Base-by-base conservation (phyloP, 2,797 vertebrate species). In the Sebastes nivosus region DNA sequence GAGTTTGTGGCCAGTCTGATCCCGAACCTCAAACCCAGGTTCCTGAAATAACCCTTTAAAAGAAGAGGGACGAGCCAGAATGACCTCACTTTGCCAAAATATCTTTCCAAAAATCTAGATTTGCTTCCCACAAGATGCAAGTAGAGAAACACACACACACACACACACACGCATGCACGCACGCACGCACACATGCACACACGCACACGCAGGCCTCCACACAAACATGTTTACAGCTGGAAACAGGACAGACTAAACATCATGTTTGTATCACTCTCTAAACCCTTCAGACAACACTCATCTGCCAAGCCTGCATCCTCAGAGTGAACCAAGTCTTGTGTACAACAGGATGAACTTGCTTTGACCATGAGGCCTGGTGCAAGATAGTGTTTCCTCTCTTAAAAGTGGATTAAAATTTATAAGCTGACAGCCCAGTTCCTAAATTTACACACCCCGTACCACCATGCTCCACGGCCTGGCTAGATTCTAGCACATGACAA, bases 401-500 rank as follows among this genome's bases (percentile, higher is more conserved):
- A 66, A 77, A 82, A 85, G 12, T 46, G 67, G 36, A 89, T 84
- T 77, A 83, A 77, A 87, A 81, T 52, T n/a, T 59, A 55, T 57
- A 82, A 64, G 14, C 42, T 36, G 77, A 83, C 83, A 84, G 63
- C 27, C 25, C 27, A 27, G 65, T 75, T 82, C 67, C 77, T 79
- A 86, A 67, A 87, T 88, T 58, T 72, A 82, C 77, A 77, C 73
- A 29, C 25, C n/a, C 52, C 38, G 60, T 70, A 58, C 70, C 79
- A 80, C 55, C 73, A 74, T 76, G 64, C 77, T 58, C 61, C 60
- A 20, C 24, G 67, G 46, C 38, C 81, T 66, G 74, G 32, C 54
- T 50, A 30, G 24, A 78, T 80, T 82, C 70, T 63, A 89, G 80
- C 80, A 89, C 81, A 88, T 79, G 82, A 87, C 81, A 89, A 79